Evolutionary conservation across 2,888 invertebrate species (phyloP), one percentile per base, ranked within the genome.

Genomic region (Lapara coniferarum): DNA sequence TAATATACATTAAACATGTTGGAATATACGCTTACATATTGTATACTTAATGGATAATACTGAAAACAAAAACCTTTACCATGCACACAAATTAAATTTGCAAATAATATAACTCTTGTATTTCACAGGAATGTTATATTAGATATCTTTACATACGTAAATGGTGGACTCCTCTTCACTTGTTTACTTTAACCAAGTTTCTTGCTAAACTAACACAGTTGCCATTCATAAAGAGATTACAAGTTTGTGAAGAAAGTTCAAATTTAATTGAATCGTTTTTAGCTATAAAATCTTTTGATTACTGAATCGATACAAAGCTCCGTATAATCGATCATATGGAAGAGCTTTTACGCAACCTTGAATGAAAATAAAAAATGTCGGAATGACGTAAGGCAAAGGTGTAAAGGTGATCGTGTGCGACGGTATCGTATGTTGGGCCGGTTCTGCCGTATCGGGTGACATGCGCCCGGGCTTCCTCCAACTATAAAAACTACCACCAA

Each of bases 401-500:
- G 84, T 84, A 88, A 88, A 89, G 89, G 89, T 88, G 86, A 88
- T 87, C 91, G 78, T 83, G 84, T 87, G 85, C 78, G 79, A 79
- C 80, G 86, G 90, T 89, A 85, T 92, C 91, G 83, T 81, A 81
- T 89, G 87, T 85, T 77, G 80, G 80, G 89, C 91, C 91, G 92
- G 93, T 93, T 92, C 83, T 77, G 80, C 76, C 73, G 81, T 85
- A 82, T 88, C 88, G 84, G 85, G 83, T 91, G 86, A 87, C 92
- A 85, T 78, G 80, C 74, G 66, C 78, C 77, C 73, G 79, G 72
- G 81, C 78, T 84, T 83, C 86, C 82, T 86, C 82, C 77, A 81
- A 76, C 87, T 93, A 93, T 93, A 93, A 92, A 93, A 93, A 88
- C 87, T 88, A 87, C 87, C 87, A 85, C 82, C 85, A 82, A 81